Base-by-base conservation (phyloP, 2,888 invertebrate species). In the Amphipyra berbera region DNA sequence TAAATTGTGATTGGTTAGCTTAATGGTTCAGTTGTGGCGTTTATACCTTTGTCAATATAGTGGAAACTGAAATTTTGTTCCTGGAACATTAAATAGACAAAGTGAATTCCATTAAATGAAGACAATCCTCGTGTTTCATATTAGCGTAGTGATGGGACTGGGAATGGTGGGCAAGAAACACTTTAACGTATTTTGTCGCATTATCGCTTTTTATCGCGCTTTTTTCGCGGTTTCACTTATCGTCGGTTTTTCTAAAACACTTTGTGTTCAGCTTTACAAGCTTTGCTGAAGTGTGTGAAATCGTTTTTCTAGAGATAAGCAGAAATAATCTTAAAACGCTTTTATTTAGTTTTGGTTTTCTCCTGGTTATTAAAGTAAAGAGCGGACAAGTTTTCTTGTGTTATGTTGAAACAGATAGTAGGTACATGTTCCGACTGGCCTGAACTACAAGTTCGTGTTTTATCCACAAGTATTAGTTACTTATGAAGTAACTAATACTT, bases 1-100 rank as follows among this genome's bases (percentile, higher is more conserved):
- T 60, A 60, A 56, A 68, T 55, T 35, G 68, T 45, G 41, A 42
- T 53, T 61, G 38, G 45, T 47, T 42, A 40, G 15, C 7, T 41
- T 52, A 65, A 35, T 56, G 14, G 30, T 35, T 27, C 12, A 10
- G n/a, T 55, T 30, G 44, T 41, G 50, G 48, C 12, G 44, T 54
- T 42, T n/a, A 14, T 27, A 21, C 1, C 21, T 53, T 15, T 2
- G 4, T 4, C 7, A 4, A 27, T 41, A 13, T 30, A 10, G 5
- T 35, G 13, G 45, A 12, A 35, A 7, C 30, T 1, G 6, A 38
- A n/a, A 0, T 15, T 13, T 15, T 14, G 7, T 14, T 47, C 7
- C 6, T 14, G 2, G n/a, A 40, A 33, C 30, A 40, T 13, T 35
- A 47, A 44, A 46, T 42, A 63, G 15, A 21, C 15, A 21, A 42